Conservation (phyloP, 2,888 invertebrate species). For the Pammene aurita region DNA sequence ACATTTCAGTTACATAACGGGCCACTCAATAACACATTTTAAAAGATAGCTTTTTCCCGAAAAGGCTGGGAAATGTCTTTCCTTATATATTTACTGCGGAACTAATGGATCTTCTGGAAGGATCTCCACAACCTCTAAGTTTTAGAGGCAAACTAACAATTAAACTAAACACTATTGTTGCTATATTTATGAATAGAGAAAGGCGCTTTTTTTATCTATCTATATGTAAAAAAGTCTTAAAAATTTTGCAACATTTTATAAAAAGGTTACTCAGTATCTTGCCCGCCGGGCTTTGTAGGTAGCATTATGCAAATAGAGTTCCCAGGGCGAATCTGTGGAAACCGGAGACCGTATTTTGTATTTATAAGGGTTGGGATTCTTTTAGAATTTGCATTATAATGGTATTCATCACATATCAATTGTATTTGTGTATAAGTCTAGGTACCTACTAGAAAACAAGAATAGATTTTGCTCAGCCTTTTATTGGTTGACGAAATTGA, state of each 20-base stretch:
- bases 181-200: too few relatives aligned
- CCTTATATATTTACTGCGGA: background rate
- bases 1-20: background rate
- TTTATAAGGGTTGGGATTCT: constrained; percentile 12
- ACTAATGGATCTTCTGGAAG: too few relatives aligned
- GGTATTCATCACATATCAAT: constrained; percentile 3
- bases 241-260: too few relatives aligned
- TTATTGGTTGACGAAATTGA: too few relatives aligned
- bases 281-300: background rate
- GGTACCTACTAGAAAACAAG: background rate
- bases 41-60: background rate
- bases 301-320: constrained; percentile 5
- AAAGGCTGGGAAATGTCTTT: background rate
- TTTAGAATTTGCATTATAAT: background rate
- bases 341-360: background rate
- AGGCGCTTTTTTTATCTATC: too few relatives aligned
- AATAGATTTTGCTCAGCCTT: too few relatives aligned
- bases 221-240: too few relatives aligned
- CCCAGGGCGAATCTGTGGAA: background rate
- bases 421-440: background rate
- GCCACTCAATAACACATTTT: background rate
- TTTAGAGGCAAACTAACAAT: too few relatives aligned
- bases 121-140: too few relatives aligned
- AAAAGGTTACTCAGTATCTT: background rate
- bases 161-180: too few relatives aligned